Evolutionary conservation across 35 echinoderm and acorn worm species (phyloP).

Genomic region (Ophioderma brevispina): DNA sequence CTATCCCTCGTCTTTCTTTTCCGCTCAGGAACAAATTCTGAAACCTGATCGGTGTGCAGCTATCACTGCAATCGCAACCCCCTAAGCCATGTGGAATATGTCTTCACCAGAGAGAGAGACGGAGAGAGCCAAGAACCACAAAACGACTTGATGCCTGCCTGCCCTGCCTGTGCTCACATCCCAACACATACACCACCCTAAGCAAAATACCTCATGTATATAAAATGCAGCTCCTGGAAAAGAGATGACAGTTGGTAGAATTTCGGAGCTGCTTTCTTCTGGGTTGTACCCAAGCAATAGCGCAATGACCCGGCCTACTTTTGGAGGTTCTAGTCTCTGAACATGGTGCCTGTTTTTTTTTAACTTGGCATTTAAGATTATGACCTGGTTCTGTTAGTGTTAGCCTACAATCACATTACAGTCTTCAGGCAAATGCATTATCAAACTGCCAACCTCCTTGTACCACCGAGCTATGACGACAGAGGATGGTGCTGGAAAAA

Average conservation of each 20-base stretch:
- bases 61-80: background rate
- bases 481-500: slow-evolving; percentile 4
- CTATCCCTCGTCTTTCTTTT: background rate
- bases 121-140: background rate
- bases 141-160: background rate
- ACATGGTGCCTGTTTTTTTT: background rate
- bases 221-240: background rate
- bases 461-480: background rate
- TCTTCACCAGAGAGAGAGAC: background rate
- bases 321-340: background rate
- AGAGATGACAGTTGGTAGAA: background rate
- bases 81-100: background rate
- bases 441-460: background rate
- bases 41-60: background rate
- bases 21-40: slow-evolving; percentile 1
- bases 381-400: slow-evolving; percentile 1
- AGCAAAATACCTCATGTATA: background rate
- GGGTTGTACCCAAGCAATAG: background rate
- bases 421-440: background rate
- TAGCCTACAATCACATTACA: slow-evolving; percentile 8
- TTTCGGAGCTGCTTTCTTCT: background rate
- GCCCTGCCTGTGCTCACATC: background rate
- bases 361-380: background rate
- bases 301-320: background rate
- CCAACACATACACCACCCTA: background rate